phyloP scores from a whole-genome alignment of 1,140 invertebrate genomes.

The Drosophila lacertosa region DNA sequence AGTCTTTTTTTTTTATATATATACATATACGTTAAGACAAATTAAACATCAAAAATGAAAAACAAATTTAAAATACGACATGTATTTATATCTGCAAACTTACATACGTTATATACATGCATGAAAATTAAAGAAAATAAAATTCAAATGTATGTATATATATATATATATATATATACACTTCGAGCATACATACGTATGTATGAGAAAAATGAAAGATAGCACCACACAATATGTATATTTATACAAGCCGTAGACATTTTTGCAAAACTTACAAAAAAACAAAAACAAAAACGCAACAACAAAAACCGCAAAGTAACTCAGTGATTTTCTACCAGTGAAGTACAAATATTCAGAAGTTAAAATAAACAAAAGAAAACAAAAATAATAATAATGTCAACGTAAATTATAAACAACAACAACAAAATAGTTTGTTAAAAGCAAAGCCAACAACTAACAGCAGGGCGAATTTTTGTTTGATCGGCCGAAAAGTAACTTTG shows the following conservation, averaged over 20 bases:
- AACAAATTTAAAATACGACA: slow-evolving; percentile 38
- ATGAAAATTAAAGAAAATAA: slow-evolving; percentile 11
- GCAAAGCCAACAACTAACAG: slow-evolving; percentile 16
- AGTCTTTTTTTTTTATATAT: slow-evolving; percentile 64
- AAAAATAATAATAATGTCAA: slow-evolving; percentile 30
- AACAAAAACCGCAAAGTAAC: slow-evolving; percentile 73
- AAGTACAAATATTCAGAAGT: slow-evolving; percentile 82
- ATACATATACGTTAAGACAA: slow-evolving; percentile 53
- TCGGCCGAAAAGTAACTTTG: slow-evolving; percentile 14
- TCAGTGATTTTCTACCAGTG: slow-evolving; percentile 82
- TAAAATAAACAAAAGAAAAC: slow-evolving; percentile 45
- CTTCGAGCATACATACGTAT: slow-evolving; percentile 32
- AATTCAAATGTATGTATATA: slow-evolving; percentile 11
- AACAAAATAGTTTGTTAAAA: slow-evolving; percentile 24
- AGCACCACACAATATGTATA: slow-evolving; percentile 43
- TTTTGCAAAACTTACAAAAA: slow-evolving; percentile 26
- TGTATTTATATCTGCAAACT: slow-evolving; percentile 39
- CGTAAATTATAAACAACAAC: slow-evolving; percentile 20
- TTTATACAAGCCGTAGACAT: slow-evolving; percentile 41
- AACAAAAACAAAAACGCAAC: slow-evolving; percentile 35
- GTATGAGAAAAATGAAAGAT: slow-evolving; percentile 37
- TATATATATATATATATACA: slow-evolving; percentile 24
- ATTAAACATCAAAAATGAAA: slow-evolving; percentile 27
- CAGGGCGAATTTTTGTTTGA: slow-evolving; percentile 38
- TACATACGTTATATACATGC: slow-evolving; percentile 24